These are phyloP conservation scores for Listronotus oregonensis DNA, from an alignment of 1,140 invertebrate genomes.

Conservation along the genomic window DNA sequence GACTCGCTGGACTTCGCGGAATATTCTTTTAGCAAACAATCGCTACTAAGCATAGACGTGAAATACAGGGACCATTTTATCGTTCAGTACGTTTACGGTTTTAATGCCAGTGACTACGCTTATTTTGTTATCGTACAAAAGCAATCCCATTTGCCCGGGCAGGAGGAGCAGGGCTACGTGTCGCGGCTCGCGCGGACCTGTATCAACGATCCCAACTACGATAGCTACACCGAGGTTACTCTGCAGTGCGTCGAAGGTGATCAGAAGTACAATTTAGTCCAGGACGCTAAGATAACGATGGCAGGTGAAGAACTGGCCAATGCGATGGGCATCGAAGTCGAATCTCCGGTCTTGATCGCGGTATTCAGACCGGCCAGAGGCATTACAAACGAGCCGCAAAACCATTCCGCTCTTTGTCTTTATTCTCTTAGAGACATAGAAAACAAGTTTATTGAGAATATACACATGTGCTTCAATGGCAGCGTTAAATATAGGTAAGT, in stretches of 20 bases:
- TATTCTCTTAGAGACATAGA: constrained; percentile 88
- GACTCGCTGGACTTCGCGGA: constrained; percentile 79
- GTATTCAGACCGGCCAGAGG: constrained; percentile 84
- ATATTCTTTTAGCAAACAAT: constrained; percentile 84
- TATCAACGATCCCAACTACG: constrained; percentile 91
- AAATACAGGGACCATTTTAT: constrained; percentile 94
- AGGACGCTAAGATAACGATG: constrained; percentile 84
- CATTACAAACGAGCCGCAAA: constrained; percentile 76
- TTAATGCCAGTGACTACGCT: constrained; percentile 91
- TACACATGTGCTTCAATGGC: constrained; percentile 96
- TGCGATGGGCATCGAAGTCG: constrained; percentile 75
- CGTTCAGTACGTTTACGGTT: constrained; percentile 94
- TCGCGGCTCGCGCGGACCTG: constrained; percentile 89
- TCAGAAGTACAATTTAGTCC: constrained; percentile 84
- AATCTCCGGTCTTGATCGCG: constrained; percentile 79
- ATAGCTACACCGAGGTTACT: constrained; percentile 94
- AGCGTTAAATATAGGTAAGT: constrained; percentile 73
- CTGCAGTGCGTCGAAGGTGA: constrained; percentile 75
- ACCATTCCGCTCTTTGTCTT: constrained; percentile 83
- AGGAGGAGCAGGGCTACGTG: constrained; percentile 88
- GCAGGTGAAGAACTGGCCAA: constrained; percentile 81
- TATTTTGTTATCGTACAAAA: constrained; percentile 96
- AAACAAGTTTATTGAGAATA: constrained; percentile 92
- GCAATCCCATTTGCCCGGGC: constrained; percentile 82
- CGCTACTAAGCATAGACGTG: constrained; percentile 87